Base-by-base conservation (phyloP, 2,113 vertebrate genomes). In the Vanacampus margaritifer region DNA sequence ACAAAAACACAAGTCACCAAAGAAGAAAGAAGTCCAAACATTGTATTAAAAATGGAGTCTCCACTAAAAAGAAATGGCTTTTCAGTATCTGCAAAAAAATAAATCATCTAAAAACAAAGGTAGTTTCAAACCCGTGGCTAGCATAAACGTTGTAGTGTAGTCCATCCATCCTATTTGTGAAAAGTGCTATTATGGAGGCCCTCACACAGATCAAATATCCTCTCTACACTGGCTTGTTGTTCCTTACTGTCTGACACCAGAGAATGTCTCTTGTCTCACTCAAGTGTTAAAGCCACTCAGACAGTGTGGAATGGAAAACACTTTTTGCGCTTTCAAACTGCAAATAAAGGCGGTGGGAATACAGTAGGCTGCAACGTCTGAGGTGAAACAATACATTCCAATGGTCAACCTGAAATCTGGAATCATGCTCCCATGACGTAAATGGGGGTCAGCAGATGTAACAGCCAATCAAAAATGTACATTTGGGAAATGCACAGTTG, bases 161-260 rank as follows among this genome's bases (percentile, higher is more conserved):
- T 86, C 90, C 74, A 90, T 90, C 88, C 85, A 91, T 91, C 90
- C 91, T 75, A 53, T 72, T 79, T 79, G 83, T 89, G 90, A 89
- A 90, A 91, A 83, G 85, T 87, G 86, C 85, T 80, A 80, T 91
- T 87, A 88, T 69, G 70, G 79, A 65, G 43, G 67, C 73, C 70
- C 74, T 57, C 71, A 78, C 82, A 68, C 64, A 71, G 79, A 79
- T 70, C 67, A 68, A 75, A 79, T 88, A 86, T 89, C 88, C 89
- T 88, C 79, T 71, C 65, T 71, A 50, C 58, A 45, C 72, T 19
- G 37, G 67, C 75, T 76, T 72, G 78, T 80, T 83, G 82, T 78
- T 73, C 57, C 73, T 68, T 73, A 39, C 71, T 50, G 69, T 70
- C 56, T 74, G 69, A 75, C 69, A 73, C 64, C 26, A n/a, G 57